Percentiles rank a stretch among this genome's conserved stretches.
Conservation (phyloP, 2,797 vertebrate species). For the Pempheris klunzingeri region DNA sequence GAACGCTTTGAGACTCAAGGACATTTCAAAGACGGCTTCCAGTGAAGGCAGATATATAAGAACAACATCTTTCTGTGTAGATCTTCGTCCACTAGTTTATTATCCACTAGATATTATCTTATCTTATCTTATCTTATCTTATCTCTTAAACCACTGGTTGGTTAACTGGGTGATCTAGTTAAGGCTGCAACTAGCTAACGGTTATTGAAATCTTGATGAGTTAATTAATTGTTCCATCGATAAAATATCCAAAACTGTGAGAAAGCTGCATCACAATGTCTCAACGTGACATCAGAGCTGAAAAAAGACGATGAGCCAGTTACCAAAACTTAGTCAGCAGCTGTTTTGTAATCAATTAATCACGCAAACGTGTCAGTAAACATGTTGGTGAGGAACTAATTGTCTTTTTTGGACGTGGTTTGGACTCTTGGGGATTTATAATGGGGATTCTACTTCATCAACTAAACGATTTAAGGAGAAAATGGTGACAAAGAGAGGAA, state of each 20-base stretch:
- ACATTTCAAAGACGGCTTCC: constrained; percentile 22
- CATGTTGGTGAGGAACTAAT: too few species aligned
- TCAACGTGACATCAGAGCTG: background rate
- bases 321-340: background rate
- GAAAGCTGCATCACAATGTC: background rate
- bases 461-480: background rate
- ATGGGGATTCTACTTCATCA: background rate
- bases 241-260: background rate
- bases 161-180: background rate
- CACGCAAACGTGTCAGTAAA: background rate
- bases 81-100: too few species aligned
- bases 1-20: constrained; percentile 32
- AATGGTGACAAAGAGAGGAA: background rate
- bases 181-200: background rate
- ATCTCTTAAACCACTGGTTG: background rate
- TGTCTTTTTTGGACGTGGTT: too few species aligned
- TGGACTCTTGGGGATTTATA: too few species aligned
- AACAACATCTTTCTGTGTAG: too few species aligned
- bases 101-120: too few species aligned
- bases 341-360: background rate
- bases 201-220: background rate
- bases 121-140: too few species aligned
- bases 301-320: background rate
- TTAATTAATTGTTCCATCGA: background rate
- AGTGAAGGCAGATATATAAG: background rate